These are phyloP conservation scores for Odontomyia ornata DNA, from an alignment of 2,888 invertebrate genomes.

Conservation along the genomic window DNA sequence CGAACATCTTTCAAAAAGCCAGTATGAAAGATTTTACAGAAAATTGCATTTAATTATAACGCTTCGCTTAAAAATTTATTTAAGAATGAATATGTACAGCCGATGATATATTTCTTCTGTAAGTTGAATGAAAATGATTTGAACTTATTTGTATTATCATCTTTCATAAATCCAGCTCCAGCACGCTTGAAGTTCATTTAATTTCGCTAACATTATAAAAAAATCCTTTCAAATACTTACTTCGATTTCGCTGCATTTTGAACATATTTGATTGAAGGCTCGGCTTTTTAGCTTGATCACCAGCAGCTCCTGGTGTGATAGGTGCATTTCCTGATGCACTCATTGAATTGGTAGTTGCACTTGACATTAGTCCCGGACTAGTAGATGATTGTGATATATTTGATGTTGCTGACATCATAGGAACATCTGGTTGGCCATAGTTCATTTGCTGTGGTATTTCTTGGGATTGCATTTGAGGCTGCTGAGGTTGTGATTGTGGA, in stretches of 20 bases:
- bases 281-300: slow-evolving; percentile 56
- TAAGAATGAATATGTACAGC: too few relatives aligned
- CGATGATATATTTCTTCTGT: too few relatives aligned
- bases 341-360: slow-evolving; percentile 46
- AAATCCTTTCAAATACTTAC: slow-evolving; percentile 66
- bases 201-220: too few relatives aligned
- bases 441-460: slow-evolving; percentile 9
- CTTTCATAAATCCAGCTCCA: too few relatives aligned
- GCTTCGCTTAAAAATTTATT: too few relatives aligned
- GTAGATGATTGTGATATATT: slow-evolving; percentile 44
- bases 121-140: too few relatives aligned
- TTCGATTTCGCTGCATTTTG: slow-evolving; percentile 80
- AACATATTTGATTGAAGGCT: slow-evolving; percentile 74
- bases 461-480: slow-evolving; percentile 38
- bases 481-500: slow-evolving; percentile 4
- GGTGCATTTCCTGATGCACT: slow-evolving; percentile 44
- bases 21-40: too few relatives aligned
- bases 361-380: slow-evolving; percentile 45
- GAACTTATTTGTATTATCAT: too few relatives aligned
- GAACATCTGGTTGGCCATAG: slow-evolving; percentile 43
- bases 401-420: slow-evolving; percentile 50
- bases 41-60: too few relatives aligned
- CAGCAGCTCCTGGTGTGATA: slow-evolving; percentile 36
- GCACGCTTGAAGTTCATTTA: too few relatives aligned
- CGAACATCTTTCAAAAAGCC: too few relatives aligned